Conservation (phyloP, 2,888 invertebrate species). For the Panopea generosa region DNA sequence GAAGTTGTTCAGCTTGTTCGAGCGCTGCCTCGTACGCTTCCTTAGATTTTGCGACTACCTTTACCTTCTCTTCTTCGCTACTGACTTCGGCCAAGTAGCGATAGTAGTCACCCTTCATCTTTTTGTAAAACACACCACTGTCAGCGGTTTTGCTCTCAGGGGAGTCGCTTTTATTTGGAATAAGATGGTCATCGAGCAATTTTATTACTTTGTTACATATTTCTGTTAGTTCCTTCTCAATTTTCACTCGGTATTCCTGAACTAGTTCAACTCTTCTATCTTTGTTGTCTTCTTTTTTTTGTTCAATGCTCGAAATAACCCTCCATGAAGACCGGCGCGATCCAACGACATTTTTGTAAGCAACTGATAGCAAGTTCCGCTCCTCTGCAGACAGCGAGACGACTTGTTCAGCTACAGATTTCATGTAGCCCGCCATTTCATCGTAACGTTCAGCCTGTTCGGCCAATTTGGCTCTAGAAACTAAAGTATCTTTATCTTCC, state of each 20-base stretch:
- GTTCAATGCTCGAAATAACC: constrained; percentile 86
- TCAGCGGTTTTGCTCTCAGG: constrained; percentile 92
- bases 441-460: constrained; percentile 99
- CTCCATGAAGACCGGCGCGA: constrained; percentile 99
- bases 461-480: constrained; percentile 96
- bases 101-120: constrained; percentile 99
- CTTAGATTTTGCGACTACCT: constrained; percentile 86
- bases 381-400: constrained; percentile 97
- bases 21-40: constrained; percentile 99
- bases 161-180: constrained; percentile 90
- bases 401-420: constrained; percentile 87
- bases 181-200: constrained; percentile 99
- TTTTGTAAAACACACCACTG: constrained; percentile 99
- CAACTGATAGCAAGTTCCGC: constrained; percentile 98
- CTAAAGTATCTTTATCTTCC: constrained; percentile 20
- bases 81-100: constrained; percentile 99
- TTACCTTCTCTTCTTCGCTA: constrained; percentile 90
- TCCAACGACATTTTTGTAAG: constrained; percentile 99
- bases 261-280: constrained; percentile 10
- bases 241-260: constrained; percentile 98
- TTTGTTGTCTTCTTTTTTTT: constrained; percentile 8
- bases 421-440: constrained; percentile 99
- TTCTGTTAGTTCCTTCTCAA: constrained; percentile 99
- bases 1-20: constrained; percentile 99
- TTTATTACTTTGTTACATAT: constrained; percentile 99